Conservation (phyloP, 1,140 invertebrate genomes). For the Drosophila grimshawi region DNA sequence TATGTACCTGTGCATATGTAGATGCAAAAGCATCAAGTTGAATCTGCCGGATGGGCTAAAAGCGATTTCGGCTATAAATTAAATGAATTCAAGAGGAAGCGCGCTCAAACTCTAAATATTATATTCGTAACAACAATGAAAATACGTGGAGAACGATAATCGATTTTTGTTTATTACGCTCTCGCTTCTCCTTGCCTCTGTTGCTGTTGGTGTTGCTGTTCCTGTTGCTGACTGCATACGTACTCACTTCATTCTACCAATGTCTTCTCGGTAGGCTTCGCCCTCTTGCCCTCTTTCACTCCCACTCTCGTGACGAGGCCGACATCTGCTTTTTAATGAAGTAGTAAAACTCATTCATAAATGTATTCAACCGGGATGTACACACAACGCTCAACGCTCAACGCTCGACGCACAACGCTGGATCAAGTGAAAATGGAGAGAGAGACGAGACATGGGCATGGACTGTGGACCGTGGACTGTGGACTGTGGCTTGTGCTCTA, state of each 20-base stretch:
- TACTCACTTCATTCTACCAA: slow-evolving; percentile 45
- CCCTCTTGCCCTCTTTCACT: slow-evolving; percentile 36
- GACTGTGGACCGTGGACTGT: slow-evolving; percentile 7
- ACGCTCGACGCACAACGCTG: slow-evolving; percentile 42
- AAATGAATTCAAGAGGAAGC: slow-evolving; percentile 75
- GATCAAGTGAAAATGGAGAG: slow-evolving; percentile 54
- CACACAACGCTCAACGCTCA: slow-evolving; percentile 53
- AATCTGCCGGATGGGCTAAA: slow-evolving; percentile 57
- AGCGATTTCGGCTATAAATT: slow-evolving; percentile 76
- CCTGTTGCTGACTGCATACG: slow-evolving; percentile 38
- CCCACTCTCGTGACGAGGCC: slow-evolving; percentile 49
- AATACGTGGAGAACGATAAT: slow-evolving; percentile 81
- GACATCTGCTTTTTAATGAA: slow-evolving; percentile 78
- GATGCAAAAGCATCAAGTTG: slow-evolving; percentile 41
- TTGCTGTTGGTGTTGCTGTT: too few relatives aligned
- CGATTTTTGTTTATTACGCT: slow-evolving; percentile 84
- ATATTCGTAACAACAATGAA: slow-evolving; percentile 82
- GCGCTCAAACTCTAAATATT: slow-evolving; percentile 65
- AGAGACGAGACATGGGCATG: slow-evolving; percentile 5
- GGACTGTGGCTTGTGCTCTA: slow-evolving; percentile 46
- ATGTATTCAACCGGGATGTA: slow-evolving; percentile 71
- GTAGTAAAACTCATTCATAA: slow-evolving; percentile 85
- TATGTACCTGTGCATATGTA: slow-evolving; percentile 30
- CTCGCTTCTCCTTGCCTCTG: slow-evolving; percentile 42
- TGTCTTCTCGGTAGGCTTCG: slow-evolving; percentile 10